Base-by-base conservation (phyloP, 2,797 vertebrate species). In the Mormyrus hasselquistii region DNA sequence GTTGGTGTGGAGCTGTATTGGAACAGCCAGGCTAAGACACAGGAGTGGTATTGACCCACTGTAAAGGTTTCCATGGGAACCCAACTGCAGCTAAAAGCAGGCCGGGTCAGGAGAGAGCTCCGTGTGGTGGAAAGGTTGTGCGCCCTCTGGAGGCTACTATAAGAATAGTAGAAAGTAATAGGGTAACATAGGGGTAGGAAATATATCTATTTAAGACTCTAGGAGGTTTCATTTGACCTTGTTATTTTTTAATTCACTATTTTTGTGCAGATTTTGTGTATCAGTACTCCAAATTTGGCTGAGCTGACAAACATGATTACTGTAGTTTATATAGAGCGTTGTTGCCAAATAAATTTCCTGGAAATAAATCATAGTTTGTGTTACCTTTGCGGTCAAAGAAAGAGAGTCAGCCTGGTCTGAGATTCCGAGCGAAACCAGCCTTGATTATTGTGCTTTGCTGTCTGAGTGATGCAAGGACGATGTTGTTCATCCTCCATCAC, bases 21-120 rank as follows among this genome's bases (percentile, higher is more conserved):
- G 53, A 19, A 34, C 22, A 83, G 90, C 91, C 16, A 90, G 90
- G 88, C 89, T 91, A 86, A 88, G 89, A 90, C 90, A 91, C 87
- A 90, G 86, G 89, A 89, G 90, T 88, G 92, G 90, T 90, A 92
- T 91, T 88, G 89, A 92, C 91, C 89, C 73, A 87, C 89, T 91
- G 87, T 90, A 89, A 87, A 86, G 87, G 92, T 93, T 92, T 90
- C 91, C 91, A 92, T 91, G 91, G 92, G 90, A 91, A 93, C 91
- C 89, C 90, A 90, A 88, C 89, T 92, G 89, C 89, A 90, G 90
- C 88, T 85, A 57, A 88, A 86, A 88, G 88, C 87, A 57, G 88
- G 84, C 89, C 90, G 55, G 85, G 84, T 90, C 87, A 89, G 29
- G 10, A 76, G 87, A 79, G 50, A 88, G 49, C 34, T 52, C 34